A percentile compares a stretch with the other conserved stretches of the same genome.
These are phyloP conservation scores for Lepidothrix coronata DNA, from an alignment of 2,113 vertebrate species.

Conservation along the genomic window DNA sequence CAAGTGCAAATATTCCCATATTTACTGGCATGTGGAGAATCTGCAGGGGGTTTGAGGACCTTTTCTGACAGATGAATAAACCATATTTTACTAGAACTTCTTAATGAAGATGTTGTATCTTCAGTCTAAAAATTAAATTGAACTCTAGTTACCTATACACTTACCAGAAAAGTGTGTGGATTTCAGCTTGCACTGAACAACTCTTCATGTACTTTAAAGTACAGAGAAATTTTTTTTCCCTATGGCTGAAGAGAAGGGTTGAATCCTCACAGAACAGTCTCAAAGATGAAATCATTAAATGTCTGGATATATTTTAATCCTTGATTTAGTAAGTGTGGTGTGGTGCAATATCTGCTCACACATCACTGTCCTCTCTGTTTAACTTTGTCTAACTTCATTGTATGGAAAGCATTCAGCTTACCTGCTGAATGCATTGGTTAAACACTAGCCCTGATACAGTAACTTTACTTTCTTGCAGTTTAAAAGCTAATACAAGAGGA, in stretches of 20 bases:
- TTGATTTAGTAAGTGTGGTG: background rate
- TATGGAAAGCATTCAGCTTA: background rate
- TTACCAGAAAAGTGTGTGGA: background rate
- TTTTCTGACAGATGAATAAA: conserved; percentile 6
- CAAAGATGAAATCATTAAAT: background rate
- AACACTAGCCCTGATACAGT: background rate
- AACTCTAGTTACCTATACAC: background rate
- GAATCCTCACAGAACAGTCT: background rate
- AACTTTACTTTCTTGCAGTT: background rate
- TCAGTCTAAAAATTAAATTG: background rate
- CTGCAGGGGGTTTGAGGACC: background rate
- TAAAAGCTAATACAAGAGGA: background rate
- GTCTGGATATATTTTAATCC: background rate
- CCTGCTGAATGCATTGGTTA: background rate
- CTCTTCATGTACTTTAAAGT: background rate
- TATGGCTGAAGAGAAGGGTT: background rate
- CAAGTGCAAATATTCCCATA: conserved; percentile 16
- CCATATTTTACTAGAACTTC: background rate
- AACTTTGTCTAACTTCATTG: background rate
- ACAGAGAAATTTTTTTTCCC: background rate
- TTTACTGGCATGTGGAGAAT: conserved; percentile 11
- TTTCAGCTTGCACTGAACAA: background rate
- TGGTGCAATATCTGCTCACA: background rate
- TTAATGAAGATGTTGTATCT: conserved; percentile 10
- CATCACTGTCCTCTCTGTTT: background rate